Evolutionary conservation across 2,113 vertebrate species (phyloP), one percentile per base, ranked within the genome.

Genomic region (Lampris megalopsis): DNA sequence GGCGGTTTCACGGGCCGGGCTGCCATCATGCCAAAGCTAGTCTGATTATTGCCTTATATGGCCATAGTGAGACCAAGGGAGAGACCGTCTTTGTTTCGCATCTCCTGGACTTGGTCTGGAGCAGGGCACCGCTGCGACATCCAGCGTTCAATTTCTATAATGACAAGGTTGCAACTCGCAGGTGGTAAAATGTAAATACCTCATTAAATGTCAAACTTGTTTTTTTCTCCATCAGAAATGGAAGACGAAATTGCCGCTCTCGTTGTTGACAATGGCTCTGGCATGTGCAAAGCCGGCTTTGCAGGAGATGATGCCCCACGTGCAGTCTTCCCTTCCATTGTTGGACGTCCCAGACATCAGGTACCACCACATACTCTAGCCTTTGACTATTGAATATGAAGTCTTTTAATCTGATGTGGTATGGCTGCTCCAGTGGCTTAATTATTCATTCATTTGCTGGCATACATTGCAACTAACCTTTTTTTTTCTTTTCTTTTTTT

Each of bases 1-100:
- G 56, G 48, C 77, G 71, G 50, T 82, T 86, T 87, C 80, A 69
- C 88, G 88, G 91, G 62, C 87, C 89, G 84, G 73, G 88, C 74
- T 73, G 82, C 77, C 73, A 63, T 80, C 63, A 59, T 72, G 73
- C 86, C 83, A 63, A 81, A 81, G 81, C 88, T 86, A 76, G 86
- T 86, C 90, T 71, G 84, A 77, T 93, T 88, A 92, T 97, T 95
- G 86, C 97, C 97, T 95, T 97, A 97, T 97, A 97, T 97, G 96
- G 97, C 90, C 93, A 97, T 94, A 89, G 83, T 74, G 83, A 88
- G 84, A 81, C 87, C 70, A 37, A 75, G 77, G 85, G 86, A 90
- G 81, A 92, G 92, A 88, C 93, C 90, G 94, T 92, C 95, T 96
- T 97, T 97, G 96, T 97, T 93, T 95, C 87, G 37, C 73, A 71